Conservation (phyloP, 2,888 invertebrate species). For the Lasiommata megera region DNA sequence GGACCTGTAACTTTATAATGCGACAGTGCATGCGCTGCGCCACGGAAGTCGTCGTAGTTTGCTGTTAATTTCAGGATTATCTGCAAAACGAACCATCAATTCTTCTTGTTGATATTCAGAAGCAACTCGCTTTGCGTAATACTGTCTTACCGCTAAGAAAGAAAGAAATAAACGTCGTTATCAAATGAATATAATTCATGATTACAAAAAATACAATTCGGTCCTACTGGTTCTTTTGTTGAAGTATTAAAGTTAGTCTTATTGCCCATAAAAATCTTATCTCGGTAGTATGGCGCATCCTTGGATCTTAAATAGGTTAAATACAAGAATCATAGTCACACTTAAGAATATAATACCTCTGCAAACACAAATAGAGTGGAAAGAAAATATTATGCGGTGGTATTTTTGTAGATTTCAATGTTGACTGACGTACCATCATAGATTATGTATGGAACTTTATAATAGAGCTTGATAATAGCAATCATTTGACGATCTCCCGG, state of each 20-base stretch:
- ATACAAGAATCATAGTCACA: slow-evolving; percentile 12
- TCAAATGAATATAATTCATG: too few species aligned
- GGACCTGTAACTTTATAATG: too few species aligned
- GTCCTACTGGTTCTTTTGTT: background rate
- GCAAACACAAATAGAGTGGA: slow-evolving; percentile 20
- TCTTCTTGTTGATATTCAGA: too few species aligned
- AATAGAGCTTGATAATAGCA: too few species aligned
- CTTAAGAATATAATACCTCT: slow-evolving; percentile 8
- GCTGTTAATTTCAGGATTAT: too few species aligned
- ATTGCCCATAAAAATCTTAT: slow-evolving; percentile 28
- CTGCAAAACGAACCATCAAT: too few species aligned
- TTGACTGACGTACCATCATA: background rate
- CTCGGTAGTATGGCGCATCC: slow-evolving; percentile 21
- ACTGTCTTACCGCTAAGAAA: too few species aligned
- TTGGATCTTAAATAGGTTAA: slow-evolving; percentile 28
- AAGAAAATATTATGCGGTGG: background rate
- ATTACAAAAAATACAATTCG: background rate
- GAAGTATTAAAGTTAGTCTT: slow-evolving; percentile 8
- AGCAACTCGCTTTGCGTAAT: too few species aligned
- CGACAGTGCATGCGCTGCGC: too few species aligned
- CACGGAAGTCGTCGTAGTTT: too few species aligned
- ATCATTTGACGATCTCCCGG: too few species aligned
- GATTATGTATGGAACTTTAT: background rate
- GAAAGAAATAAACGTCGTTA: too few species aligned
- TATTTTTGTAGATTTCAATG: background rate